Percentiles rank a stretch among this genome's conserved stretches.
Evolutionary conservation across 30 jellyfish, hydroid and myxozoan genomes (phyloP).

Genomic region (Aurelia coerulea): DNA sequence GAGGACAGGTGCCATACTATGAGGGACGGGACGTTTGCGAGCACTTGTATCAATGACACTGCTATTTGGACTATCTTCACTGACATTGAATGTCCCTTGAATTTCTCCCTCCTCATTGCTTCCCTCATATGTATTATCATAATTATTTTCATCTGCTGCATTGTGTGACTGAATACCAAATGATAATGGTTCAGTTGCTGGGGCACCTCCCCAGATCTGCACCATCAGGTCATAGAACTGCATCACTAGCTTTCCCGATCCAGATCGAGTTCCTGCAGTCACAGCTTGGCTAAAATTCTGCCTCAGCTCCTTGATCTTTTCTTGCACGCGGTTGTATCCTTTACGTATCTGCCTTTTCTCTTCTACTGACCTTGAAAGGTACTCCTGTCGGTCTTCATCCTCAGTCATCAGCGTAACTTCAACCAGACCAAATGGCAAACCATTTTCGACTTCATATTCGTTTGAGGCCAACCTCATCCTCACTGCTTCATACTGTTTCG

Average conservation of each 20-base stretch:
- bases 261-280: constrained; percentile 21
- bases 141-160: background rate
- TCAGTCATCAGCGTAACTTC: too few relatives aligned
- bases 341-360: background rate
- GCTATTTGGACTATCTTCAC: constrained; percentile 9
- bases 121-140: background rate
- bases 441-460: background rate
- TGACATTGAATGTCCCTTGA: constrained; percentile 3
- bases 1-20: constrained; percentile 27
- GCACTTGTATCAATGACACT: background rate
- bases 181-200: constrained; percentile 40
- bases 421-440: background rate
- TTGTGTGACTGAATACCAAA: constrained; percentile 25
- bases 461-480: background rate
- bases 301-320: constrained; percentile 26
- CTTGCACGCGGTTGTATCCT: constrained; percentile 16
- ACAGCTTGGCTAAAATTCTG: constrained; percentile 26
- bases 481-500: constrained; percentile 1
- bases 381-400: too few relatives aligned
- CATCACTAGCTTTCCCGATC: constrained; percentile 27
- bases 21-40: background rate
- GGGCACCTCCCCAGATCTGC: constrained; percentile 45
- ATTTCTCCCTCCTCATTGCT: constrained; percentile 5
- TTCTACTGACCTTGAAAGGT: too few relatives aligned
- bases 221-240: constrained; percentile 38